Conservation (phyloP, 2,888 invertebrate species). For the Helicoverpa assulta region DNA sequence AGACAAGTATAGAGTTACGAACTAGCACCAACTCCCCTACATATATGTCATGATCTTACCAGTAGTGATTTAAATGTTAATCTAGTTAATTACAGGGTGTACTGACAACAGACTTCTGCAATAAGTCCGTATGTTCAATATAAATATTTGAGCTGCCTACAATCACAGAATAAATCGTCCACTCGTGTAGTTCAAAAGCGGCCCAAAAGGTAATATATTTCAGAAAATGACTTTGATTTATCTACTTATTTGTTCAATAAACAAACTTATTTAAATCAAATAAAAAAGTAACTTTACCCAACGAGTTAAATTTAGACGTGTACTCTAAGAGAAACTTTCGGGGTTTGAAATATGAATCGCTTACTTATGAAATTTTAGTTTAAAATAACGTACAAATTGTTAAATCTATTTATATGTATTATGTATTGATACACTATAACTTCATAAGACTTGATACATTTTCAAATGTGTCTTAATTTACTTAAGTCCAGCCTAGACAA, state of each 20-base stretch:
- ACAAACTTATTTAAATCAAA: slow-evolving; percentile 41
- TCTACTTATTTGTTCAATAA: slow-evolving; percentile 57
- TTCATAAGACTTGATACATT: slow-evolving; percentile 82
- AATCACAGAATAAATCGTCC: slow-evolving; percentile 2
- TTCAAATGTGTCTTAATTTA: slow-evolving; percentile 79
- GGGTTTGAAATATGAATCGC: slow-evolving; percentile 69
- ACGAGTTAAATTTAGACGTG: slow-evolving; percentile 41
- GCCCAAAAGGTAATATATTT: slow-evolving; percentile 32
- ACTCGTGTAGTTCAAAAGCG: slow-evolving; percentile 30
- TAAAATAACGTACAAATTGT: slow-evolving; percentile 75
- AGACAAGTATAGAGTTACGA: slow-evolving; percentile 23
- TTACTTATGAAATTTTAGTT: slow-evolving; percentile 65
- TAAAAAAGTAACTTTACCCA: slow-evolving; percentile 42
- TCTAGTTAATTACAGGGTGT: no score
- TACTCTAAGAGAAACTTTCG: slow-evolving; percentile 73
- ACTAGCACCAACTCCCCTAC: background rate
- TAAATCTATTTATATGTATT: slow-evolving; percentile 76
- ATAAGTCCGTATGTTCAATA: slow-evolving; percentile 2
- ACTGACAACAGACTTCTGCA: slow-evolving; percentile 3
- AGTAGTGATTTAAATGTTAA: background rate
- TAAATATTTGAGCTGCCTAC: background rate
- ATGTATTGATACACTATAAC: slow-evolving; percentile 69
- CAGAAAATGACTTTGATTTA: slow-evolving; percentile 56
- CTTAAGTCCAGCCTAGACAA: slow-evolving; percentile 75
- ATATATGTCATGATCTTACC: background rate